These are phyloP conservation scores for Steromphala cineraria DNA, from an alignment of 2,888 invertebrate genomes.

Conservation along the genomic window DNA sequence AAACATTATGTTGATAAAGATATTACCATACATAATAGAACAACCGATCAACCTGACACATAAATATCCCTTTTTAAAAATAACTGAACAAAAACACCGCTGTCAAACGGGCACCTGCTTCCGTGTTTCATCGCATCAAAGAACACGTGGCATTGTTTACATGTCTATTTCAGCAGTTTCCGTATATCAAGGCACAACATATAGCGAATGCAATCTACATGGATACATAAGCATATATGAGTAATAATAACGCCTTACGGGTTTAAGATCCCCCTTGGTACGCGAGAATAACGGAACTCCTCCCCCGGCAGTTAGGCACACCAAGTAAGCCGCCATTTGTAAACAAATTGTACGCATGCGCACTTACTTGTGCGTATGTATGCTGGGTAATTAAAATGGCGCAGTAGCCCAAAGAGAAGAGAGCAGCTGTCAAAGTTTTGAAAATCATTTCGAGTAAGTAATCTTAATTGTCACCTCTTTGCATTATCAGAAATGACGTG, in stretches of 20 bases:
- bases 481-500: not conserved
- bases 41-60: too few relatives aligned
- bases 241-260: slow-evolving; percentile 60
- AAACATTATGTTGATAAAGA: too few relatives aligned
- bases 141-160: slow-evolving; percentile 14
- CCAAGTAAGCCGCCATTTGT: slow-evolving; percentile 85
- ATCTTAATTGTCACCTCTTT: slow-evolving; percentile 9
- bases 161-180: not conserved
- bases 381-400: slow-evolving; percentile 54
- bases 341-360: slow-evolving; percentile 40
- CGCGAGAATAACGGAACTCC: slow-evolving; percentile 92
- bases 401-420: slow-evolving; percentile 44
- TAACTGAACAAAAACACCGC: too few relatives aligned
- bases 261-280: slow-evolving; percentile 86
- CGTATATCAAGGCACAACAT: not conserved
- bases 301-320: slow-evolving; percentile 89
- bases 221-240: not conserved
- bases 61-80: too few relatives aligned
- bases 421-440: slow-evolving; percentile 46
- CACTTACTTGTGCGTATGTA: slow-evolving; percentile 36
- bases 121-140: not conserved
- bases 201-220: too few relatives aligned
- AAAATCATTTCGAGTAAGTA: slow-evolving; percentile 30
- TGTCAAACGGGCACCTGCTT: slow-evolving; percentile 9
- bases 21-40: too few relatives aligned